Conservation (phyloP, 2,113 vertebrate genomes). For the Gambusia affinis region DNA sequence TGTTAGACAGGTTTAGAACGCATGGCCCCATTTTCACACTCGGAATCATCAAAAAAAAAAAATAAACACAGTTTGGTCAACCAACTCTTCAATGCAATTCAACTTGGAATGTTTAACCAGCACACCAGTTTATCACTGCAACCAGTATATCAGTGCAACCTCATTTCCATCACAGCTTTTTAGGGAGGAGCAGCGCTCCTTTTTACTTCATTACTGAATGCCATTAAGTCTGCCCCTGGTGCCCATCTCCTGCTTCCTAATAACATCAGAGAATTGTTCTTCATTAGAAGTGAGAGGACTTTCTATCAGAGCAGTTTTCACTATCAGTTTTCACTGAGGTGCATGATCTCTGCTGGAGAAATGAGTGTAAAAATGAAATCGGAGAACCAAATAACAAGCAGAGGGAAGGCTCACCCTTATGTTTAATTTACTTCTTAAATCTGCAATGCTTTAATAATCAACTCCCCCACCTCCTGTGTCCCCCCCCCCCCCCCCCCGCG, state of each 20-base stretch:
- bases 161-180: background rate
- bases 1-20: background rate
- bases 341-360: conserved; percentile 10
- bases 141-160: background rate
- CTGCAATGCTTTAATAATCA: conserved; percentile 22
- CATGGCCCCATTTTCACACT: background rate
- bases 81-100: background rate
- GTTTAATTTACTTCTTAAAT: conserved; percentile 49
- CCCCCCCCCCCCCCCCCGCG: background rate
- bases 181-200: background rate
- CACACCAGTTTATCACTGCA: background rate
- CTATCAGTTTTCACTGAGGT: conserved; percentile 26
- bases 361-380: conserved; percentile 46
- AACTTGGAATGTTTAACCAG: background rate
- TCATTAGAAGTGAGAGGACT: conserved; percentile 26
- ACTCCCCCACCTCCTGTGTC: background rate
- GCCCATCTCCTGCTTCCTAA: background rate
- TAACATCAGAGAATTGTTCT: conserved; percentile 16
- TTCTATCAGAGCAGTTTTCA: background rate
- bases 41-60: no score
- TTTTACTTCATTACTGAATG: background rate
- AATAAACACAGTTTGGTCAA: background rate
- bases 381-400: conserved; percentile 29
- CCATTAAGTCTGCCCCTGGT: background rate
- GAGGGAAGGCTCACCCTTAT: conserved; percentile 34